Conservation (phyloP, 2,888 invertebrate genomes). For the Thalpophila matura region DNA sequence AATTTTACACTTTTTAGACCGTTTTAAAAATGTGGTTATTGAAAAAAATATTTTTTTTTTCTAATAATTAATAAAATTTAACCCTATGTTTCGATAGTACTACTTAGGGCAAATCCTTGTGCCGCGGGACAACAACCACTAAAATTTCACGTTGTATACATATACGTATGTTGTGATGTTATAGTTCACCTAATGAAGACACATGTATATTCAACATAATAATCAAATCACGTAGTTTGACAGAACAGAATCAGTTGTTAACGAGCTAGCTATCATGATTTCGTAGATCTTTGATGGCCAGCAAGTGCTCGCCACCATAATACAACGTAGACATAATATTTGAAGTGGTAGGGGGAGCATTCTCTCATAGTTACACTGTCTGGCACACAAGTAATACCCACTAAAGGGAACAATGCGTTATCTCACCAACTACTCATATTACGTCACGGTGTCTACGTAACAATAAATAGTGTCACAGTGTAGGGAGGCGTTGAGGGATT, state of each 20-base stretch:
- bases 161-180: too few relatives aligned
- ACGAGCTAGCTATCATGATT: background rate
- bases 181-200: too few relatives aligned
- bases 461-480: conserved; percentile 60
- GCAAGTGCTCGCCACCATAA: conserved; percentile 28
- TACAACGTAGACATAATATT: conserved; percentile 63
- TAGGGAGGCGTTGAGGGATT: conserved; percentile 48
- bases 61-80: too few relatives aligned
- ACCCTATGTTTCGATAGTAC: too few relatives aligned
- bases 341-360: conserved; percentile 75
- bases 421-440: conserved; percentile 63
- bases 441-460: conserved; percentile 60
- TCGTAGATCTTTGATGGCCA: conserved; percentile 21
- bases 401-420: conserved; percentile 70
- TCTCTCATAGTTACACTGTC: conserved; percentile 59
- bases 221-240: background rate
- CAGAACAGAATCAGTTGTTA: background rate
- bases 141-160: too few relatives aligned
- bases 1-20: too few relatives aligned
- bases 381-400: conserved; percentile 79
- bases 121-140: too few relatives aligned
- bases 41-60: too few relatives aligned
- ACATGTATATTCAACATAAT: background rate
- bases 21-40: too few relatives aligned
- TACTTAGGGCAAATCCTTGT: too few relatives aligned